Conservation (phyloP, 2,888 invertebrate genomes). For the Crocallis elinguaria region DNA sequence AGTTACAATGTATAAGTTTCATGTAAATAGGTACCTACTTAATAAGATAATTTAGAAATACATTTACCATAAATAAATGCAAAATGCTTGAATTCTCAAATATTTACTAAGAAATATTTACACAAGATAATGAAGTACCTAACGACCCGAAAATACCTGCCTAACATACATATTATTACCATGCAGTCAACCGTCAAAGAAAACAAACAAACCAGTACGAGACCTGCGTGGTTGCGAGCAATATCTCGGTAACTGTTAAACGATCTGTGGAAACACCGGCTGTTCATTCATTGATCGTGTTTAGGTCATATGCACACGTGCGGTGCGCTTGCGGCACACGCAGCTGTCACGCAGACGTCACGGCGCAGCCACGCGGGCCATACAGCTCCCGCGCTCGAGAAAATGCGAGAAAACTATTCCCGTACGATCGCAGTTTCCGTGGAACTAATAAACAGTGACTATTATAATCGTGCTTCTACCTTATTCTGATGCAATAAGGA, state of each 20-base stretch:
- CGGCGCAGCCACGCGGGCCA: constrained; percentile 25
- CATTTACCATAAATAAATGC: no score
- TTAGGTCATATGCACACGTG: constrained; percentile 56
- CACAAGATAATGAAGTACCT: no score
- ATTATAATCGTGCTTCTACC: not conserved
- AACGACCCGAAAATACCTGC: no score
- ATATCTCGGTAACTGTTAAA: not conserved
- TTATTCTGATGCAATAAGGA: not conserved
- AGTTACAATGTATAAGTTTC: no score
- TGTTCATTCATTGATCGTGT: constrained; percentile 46
- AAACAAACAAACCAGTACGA: no score
- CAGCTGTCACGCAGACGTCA: constrained; percentile 34
- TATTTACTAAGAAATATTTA: no score
- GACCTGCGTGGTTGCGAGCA: no score
- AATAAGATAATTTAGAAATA: no score
- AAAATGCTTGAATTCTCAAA: no score
- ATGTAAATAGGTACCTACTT: no score
- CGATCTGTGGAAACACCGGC: constrained; percentile 1
- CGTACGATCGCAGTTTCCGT: constrained; percentile 13
- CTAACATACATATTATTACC: no score
- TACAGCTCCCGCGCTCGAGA: constrained; percentile 34
- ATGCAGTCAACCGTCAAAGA: no score
- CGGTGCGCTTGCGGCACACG: constrained; percentile 55
- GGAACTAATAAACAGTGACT: not conserved
- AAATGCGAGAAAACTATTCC: constrained; percentile 50